Evolutionary conservation across 2,888 invertebrate species (phyloP), one percentile per base, ranked within the genome.

Genomic region (Phengaris arion): DNA sequence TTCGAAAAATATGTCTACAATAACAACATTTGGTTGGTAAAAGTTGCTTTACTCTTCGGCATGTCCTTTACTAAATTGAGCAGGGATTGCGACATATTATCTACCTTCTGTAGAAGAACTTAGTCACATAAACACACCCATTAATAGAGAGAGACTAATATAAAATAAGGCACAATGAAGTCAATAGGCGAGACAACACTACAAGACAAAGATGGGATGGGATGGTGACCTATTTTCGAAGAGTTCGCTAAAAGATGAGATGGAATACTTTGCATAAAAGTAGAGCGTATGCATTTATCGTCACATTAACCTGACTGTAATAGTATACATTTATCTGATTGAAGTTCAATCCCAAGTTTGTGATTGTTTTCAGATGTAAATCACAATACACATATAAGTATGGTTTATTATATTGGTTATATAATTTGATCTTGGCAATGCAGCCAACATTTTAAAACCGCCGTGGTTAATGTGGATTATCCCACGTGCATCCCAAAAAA

Each of bases 171-270:
- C 57, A 57, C 57, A 57, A 57, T 57, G 15, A 57, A 57, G 57
- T n/a, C 57, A 9, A 8, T 7, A 8, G 15, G 9, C 10, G 22
- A 22, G 59, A 59, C 22, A 22, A 9, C 59, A 10, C 59, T 22
- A 9, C 10, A 15, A 45, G 64, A 64, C 35, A 59, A 59, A 64
- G 64, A 64, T 45, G 15, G 35, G 12, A 64, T 22, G 22, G 35
- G 35, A 64, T 64, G 35, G 64, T 35, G 64, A 64, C 64, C 64
- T 64, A 64, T 64, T 64, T 64, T 6, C 64, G 13, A 45, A 64
- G 35, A 64, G 35, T 12, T 64, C 64, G 64, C 64, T 64, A 12
- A 12, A 64, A 64, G 64, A 64, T 64, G 64, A 64, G 64, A 45
- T 64, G 64, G 64, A 5, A 64, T 13, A 64, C 64, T 64, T 64